These are phyloP conservation scores for Priocnemis perturbator DNA, from an alignment of 2,888 invertebrate species.

Conservation along the genomic window DNA sequence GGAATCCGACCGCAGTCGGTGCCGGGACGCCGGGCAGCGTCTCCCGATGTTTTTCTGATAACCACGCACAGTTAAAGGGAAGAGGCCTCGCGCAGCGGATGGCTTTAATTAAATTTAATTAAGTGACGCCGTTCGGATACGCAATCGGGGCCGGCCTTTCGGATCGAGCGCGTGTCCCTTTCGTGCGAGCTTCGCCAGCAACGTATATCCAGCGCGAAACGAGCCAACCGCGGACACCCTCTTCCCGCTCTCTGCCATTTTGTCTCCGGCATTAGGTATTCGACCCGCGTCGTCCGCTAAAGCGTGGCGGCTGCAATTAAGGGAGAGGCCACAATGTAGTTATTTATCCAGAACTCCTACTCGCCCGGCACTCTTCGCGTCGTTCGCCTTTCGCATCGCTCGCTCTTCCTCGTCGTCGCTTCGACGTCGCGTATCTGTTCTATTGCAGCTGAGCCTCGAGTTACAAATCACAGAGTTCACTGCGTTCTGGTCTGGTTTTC, in stretches of 20 bases:
- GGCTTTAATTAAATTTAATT: constrained; percentile 50
- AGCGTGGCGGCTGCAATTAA: not conserved
- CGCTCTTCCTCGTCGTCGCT: too few relatives aligned
- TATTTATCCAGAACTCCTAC: constrained; percentile 10
- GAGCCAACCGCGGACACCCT: too few relatives aligned
- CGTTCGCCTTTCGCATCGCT: constrained; percentile 14
- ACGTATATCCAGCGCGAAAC: too few relatives aligned
- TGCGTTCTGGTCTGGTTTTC: constrained; percentile 45
- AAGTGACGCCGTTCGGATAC: constrained; percentile 30
- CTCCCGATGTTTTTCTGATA: too few relatives aligned
- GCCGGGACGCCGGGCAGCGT: too few relatives aligned
- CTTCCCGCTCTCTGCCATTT: not conserved
- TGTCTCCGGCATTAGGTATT: not conserved
- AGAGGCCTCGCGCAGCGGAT: too few relatives aligned
- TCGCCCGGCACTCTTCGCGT: constrained; percentile 35
- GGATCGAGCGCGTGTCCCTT: too few relatives aligned
- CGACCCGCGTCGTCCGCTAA: not conserved
- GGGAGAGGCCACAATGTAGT: too few relatives aligned
- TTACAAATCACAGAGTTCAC: constrained; percentile 62
- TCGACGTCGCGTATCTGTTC: constrained; percentile 20
- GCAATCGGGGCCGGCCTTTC: too few relatives aligned
- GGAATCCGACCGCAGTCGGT: too few relatives aligned
- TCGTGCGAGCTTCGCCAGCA: too few relatives aligned
- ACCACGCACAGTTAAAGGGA: too few relatives aligned
- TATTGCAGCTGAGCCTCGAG: constrained; percentile 44